Percentiles rank a stretch among this genome's conserved stretches.
Conservation (phyloP, 2,888 invertebrate genomes). For the Cheilosia impressa region DNA sequence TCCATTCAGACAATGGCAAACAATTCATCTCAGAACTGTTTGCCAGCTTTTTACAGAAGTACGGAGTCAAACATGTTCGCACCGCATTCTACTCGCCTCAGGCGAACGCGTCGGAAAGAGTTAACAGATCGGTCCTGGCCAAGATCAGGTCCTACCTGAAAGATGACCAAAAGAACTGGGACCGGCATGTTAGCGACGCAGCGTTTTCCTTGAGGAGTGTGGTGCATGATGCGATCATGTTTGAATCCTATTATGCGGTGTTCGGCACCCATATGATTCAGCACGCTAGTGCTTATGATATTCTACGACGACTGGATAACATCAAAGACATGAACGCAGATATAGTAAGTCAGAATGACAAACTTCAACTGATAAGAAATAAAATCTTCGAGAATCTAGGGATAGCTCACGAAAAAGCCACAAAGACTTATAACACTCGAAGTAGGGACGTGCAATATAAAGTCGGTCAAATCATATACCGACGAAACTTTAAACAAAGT, state of each 20-base stretch:
- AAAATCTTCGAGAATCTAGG: background rate
- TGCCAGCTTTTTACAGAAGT: background rate
- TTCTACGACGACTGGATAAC: background rate
- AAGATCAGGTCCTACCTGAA: too few species aligned
- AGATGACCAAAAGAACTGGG: background rate
- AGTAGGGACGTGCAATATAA: background rate
- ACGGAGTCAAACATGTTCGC: background rate
- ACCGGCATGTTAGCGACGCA: background rate
- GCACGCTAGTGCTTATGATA: background rate
- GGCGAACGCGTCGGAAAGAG: too few species aligned
- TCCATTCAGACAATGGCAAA: background rate
- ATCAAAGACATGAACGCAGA: background rate
- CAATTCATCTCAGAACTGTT: background rate
- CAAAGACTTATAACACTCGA: background rate
- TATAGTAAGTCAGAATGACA: background rate
- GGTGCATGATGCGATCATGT: background rate
- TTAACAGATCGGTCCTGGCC: background rate
- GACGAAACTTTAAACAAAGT: background rate
- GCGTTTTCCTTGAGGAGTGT: background rate
- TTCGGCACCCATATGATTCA: background rate
- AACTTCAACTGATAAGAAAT: background rate
- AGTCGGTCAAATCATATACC: background rate
- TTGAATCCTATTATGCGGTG: background rate
- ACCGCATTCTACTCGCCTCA: background rate
- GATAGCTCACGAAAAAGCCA: background rate